Base-by-base conservation (phyloP, 2,113 vertebrate genomes). In the Salminus brasiliensis region DNA sequence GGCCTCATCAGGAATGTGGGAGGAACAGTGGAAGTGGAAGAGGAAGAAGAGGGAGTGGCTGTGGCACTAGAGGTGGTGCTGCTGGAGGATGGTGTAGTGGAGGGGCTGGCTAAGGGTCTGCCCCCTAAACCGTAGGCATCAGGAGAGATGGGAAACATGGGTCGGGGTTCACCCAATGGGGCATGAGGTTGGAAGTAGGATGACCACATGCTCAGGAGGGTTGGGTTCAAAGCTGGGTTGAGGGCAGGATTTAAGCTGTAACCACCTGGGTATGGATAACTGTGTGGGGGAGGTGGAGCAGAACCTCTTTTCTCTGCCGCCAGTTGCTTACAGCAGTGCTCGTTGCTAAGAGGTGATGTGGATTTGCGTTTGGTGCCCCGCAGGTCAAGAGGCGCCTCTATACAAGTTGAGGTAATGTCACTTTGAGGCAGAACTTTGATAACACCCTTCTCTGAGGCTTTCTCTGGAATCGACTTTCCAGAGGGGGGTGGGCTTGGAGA, bases 1-100 rank as follows among this genome's bases (percentile, higher is more conserved):
- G 95, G 93, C 90, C 89, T 95, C 84, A 98, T 92, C 94, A 97
- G 93, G 91, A 95, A 97, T 3, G 94, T 94, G 41, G 95, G 92
- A 87, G 93, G 81, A 84, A 94, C 93, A 87, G 92, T 91, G 62
- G 94, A 93, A 91, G 91, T 92, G 86, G 94, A 93, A 88, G 92
- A 92, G 88, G 94, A 91, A 84, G 91, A 93, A 87, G 86, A 88
- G 16, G 87, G 82, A 49, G 92, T 90, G 87, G 92, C 91, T 79
- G 91, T 92, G 79, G 93, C 92, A 86, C 93, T 92, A 86, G 95
- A 92, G 83, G 93, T n/a, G n/a, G n/a, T n/a, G n/a, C n/a, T n/a
- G n/a, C n/a, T n/a, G n/a, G n/a, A n/a, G n/a, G n/a, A n/a, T n/a
- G n/a, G 93, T 88, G 92, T 87, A 53, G 94, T 93, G 83, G 95